These are phyloP conservation scores for Colius striatus DNA, from an alignment of 2,113 vertebrate genomes.

Conservation along the genomic window DNA sequence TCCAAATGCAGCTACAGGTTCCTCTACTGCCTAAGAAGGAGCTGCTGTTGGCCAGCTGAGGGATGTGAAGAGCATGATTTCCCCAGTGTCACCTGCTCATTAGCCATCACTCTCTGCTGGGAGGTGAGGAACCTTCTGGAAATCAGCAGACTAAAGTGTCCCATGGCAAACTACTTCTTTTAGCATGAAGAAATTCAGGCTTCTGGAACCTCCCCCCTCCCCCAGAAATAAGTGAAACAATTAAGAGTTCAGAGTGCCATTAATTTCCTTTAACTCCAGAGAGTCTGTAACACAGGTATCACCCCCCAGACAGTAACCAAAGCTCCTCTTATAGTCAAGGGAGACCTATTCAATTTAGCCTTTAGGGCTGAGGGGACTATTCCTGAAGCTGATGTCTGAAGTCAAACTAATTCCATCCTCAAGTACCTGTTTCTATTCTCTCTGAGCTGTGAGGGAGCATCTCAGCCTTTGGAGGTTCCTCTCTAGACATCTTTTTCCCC, in stretches of 20 bases:
- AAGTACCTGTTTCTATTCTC: background rate
- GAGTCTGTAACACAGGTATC: background rate
- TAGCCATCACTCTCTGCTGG: background rate
- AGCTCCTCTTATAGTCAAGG: background rate
- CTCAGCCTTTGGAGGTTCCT: too few relatives aligned
- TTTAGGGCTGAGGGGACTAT: accelerated
- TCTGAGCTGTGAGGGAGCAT: too few relatives aligned
- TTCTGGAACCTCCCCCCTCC: too few relatives aligned
- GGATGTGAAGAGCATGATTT: background rate
- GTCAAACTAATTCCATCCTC: background rate
- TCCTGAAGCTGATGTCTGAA: background rate
- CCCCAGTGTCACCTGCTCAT: background rate
- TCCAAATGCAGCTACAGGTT: accelerated
- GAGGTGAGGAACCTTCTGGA: background rate
- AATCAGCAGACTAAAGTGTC: background rate
- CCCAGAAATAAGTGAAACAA: too few relatives aligned
- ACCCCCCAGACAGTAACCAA: background rate
- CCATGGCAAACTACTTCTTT: background rate
- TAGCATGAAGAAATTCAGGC: background rate
- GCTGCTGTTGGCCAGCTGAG: background rate
- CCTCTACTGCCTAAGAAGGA: background rate
- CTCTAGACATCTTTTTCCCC: too few relatives aligned
- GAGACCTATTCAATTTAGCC: background rate
- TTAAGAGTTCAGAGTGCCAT: background rate
- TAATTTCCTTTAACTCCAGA: background rate